Evolutionary conservation across 2,113 vertebrate genomes (phyloP).

Genomic region (Pogona vitticeps): DNA sequence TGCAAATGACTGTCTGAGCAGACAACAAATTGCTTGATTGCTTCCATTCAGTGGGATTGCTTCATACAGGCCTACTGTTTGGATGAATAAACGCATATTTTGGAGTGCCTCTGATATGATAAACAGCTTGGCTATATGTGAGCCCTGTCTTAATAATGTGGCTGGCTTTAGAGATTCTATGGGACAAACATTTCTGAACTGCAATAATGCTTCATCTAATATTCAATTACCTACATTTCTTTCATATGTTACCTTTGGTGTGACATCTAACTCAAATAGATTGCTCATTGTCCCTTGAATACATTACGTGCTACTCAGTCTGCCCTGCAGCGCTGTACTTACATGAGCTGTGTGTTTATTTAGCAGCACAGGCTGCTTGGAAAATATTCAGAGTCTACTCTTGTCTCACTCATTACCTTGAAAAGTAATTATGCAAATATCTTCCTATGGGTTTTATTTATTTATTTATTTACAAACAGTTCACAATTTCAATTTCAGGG

Average conservation of each 20-base stretch:
- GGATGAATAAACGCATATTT: conserved; percentile 16
- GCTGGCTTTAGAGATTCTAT: conserved; percentile 31
- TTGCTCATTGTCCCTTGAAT: conserved; percentile 60
- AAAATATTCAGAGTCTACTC: conserved; percentile 54
- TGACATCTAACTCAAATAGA: conserved; percentile 49
- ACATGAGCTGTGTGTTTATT: conserved; percentile 52
- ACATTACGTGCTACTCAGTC: conserved; percentile 51
- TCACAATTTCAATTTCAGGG: conserved; percentile 50
- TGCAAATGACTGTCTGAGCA: not conserved
- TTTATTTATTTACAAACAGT: conserved; percentile 60
- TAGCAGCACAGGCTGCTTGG: conserved; percentile 39
- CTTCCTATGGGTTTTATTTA: conserved; percentile 48
- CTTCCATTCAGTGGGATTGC: conserved; percentile 36
- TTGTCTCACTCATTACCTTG: conserved; percentile 63
- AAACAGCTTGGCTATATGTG: conserved; percentile 32
- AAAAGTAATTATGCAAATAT: conserved; percentile 67
- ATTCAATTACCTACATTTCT: conserved; percentile 54
- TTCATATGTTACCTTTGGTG: conserved; percentile 55
- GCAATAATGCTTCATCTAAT: conserved; percentile 53
- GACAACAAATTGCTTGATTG: conserved; percentile 20
- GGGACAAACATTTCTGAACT: conserved; percentile 43
- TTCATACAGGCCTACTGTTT: conserved; percentile 29
- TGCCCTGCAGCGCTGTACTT: conserved; percentile 47
- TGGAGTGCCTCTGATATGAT: conserved; percentile 14
- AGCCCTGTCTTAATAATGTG: conserved; percentile 20